Percentiles rank a stretch among this genome's conserved stretches.
Conservation (phyloP, 2,888 invertebrate species). For the Agrotis clavis region DNA sequence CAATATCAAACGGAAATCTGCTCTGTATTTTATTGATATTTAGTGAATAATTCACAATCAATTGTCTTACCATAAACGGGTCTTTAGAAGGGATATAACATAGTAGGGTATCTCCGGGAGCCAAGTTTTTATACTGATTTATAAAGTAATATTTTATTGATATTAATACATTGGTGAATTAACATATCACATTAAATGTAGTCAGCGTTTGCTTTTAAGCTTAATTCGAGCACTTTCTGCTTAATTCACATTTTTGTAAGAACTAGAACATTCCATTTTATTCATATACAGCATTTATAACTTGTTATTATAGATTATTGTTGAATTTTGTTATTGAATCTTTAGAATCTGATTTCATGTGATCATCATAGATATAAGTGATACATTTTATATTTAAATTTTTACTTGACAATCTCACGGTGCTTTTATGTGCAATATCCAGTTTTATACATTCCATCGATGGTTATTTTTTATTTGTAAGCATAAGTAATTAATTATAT, state of each 20-base stretch:
- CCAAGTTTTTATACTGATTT: conserved; percentile 32
- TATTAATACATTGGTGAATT: conserved; percentile 26
- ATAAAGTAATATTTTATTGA: conserved; percentile 10
- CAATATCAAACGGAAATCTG: neutral
- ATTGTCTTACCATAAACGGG: neutral
- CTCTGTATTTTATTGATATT: conserved; percentile 19
- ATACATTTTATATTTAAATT: conserved; percentile 59
- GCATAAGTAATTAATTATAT: conserved; percentile 38
- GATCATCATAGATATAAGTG: conserved; percentile 66
- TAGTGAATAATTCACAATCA: neutral
- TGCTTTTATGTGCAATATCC: conserved; percentile 67
- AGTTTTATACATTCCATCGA: conserved; percentile 59
- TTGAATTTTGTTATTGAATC: conserved; percentile 57
- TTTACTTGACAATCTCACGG: conserved; percentile 62
- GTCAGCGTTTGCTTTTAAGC: conserved; percentile 9
- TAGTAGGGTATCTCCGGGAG: neutral
- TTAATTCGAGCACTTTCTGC: conserved; percentile 42
- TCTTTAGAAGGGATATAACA: neutral
- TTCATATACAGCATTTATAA: conserved; percentile 52
- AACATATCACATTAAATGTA: conserved; percentile 8
- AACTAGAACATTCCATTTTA: conserved; percentile 59
- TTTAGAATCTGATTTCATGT: conserved; percentile 67
- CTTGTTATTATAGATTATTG: conserved; percentile 58
- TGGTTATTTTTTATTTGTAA: conserved; percentile 34
- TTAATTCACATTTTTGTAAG: conserved; percentile 29